These are phyloP conservation scores for Pseudomyrmex cubaensis DNA, from an alignment of 1,140 invertebrate species.

Conservation along the genomic window DNA sequence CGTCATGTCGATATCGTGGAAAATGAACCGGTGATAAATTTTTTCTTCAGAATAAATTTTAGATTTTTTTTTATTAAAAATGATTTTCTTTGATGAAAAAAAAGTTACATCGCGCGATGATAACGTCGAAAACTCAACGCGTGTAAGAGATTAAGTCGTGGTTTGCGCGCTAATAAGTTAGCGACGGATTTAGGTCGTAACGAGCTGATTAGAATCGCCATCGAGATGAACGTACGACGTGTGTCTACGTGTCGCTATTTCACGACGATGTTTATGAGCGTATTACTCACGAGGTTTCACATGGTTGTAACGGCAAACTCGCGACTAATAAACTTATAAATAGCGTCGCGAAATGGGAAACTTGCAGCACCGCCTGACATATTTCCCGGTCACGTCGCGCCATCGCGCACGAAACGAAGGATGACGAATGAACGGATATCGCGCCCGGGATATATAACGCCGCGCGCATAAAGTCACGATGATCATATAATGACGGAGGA, in stretches of 20 bases:
- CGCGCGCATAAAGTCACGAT: neutral
- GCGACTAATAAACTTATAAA: slow-evolving; percentile 52
- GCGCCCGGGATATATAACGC: neutral
- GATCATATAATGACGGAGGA: neutral
- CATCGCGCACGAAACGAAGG: neutral
- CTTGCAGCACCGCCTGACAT: neutral
- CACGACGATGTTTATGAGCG: slow-evolving; percentile 24
- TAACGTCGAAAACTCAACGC: neutral
- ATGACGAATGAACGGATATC: slow-evolving; percentile 10
- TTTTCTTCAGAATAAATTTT: too few relatives aligned
- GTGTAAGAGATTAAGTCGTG: neutral
- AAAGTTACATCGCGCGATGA: neutral
- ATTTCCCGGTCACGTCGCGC: slow-evolving; percentile 1
- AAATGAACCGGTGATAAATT: too few relatives aligned
- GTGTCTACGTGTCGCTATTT: slow-evolving; percentile 18
- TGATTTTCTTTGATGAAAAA: too few relatives aligned
- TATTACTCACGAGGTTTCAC: slow-evolving; percentile 34
- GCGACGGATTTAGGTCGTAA: slow-evolving; percentile 6
- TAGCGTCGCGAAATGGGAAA: slow-evolving; percentile 25
- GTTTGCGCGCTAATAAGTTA: neutral
- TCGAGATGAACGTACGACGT: neutral
- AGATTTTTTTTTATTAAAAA: too few relatives aligned
- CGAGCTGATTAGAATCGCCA: slow-evolving; percentile 26
- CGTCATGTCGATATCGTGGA: neutral
- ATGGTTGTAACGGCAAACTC: slow-evolving; percentile 20